A percentile compares a stretch with the other conserved stretches of the same genome.
phyloP scores from a whole-genome alignment of 1,140 invertebrate species.

The Procambarus virginalis region DNA sequence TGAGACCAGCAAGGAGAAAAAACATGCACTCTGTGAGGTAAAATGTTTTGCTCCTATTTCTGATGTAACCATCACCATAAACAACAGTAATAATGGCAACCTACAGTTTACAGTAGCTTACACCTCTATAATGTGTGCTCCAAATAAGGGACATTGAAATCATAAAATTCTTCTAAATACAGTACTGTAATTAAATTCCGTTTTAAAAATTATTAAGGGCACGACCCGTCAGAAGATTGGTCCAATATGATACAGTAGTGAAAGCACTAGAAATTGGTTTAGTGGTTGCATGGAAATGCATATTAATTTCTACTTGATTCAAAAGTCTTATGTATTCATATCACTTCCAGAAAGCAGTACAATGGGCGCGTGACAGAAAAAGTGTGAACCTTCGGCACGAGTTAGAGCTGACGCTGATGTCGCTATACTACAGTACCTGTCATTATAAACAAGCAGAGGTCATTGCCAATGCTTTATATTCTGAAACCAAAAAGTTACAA shows the following conservation, averaged over 20 bases:
- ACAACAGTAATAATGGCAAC: background rate
- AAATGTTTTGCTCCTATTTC: background rate
- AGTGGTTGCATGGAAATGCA: too few species aligned
- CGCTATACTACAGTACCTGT: conserved; percentile 33
- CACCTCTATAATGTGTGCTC: too few species aligned
- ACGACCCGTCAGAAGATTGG: too few species aligned
- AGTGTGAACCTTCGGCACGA: conserved; percentile 47
- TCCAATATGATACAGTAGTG: too few species aligned
- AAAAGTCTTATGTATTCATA: background rate
- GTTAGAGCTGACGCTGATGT: conserved; percentile 39
- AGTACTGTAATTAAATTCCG: background rate
- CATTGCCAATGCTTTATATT: conserved; percentile 36
- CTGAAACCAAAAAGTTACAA: conserved; percentile 53
- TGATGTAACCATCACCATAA: too few species aligned
- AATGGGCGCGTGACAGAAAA: conserved; percentile 44
- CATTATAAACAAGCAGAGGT: conserved; percentile 44
- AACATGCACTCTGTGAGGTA: conserved; percentile 49
- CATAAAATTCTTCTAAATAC: background rate
- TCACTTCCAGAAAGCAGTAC: conserved; percentile 38
- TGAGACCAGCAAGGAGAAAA: conserved; percentile 21
- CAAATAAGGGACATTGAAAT: too few species aligned
- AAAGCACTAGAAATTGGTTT: too few species aligned
- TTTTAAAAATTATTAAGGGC: too few species aligned
- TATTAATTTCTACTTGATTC: too few species aligned
- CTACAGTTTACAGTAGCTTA: background rate